Base-by-base conservation (phyloP, 2,113 vertebrate species). In the Tinamus guttatus region DNA sequence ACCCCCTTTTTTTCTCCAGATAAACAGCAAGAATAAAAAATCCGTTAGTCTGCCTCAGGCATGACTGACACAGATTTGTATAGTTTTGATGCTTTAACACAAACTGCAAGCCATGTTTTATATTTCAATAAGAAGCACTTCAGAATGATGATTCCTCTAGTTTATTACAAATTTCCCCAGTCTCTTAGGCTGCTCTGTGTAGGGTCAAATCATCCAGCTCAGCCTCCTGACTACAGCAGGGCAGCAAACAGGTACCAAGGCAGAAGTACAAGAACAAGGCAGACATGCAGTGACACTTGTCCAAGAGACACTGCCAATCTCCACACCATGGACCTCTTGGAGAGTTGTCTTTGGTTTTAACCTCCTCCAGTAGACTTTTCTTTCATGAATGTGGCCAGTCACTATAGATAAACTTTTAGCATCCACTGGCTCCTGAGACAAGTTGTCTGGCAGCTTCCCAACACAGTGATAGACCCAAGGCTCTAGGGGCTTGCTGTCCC, bases 1-100 rank as follows among this genome's bases (percentile, higher is more conserved):
- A 49, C 49, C 12, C 5, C 1, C 3, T 2, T 2, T 1, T 9
- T 4, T 45, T 77, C 60, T 2, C 2, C 24, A 41, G 15, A 9
- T 15, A 3, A 81, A 24, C 13, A 88, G 9, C 1, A 84, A 67
- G 11, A 92, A 38, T 7, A 62, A 62, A 90, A 54, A 34, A 17
- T 12, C 34, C 1, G 87, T 89, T 64, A 7, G 14, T 85, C 34
- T 73, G 25, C 22, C 21, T 67, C 67, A 86, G 14, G 4, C 7
- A 34, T 32, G 38, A 85, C 15, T n/a, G 80, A 58, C 5, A 93
- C 63, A 82, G 62, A 7, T 69, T 52, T 51, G 71, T 14, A 52
- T 62, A 45, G 56, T 69, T 68, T 69, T 82, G 73, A 18, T 4
- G 36, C 8, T 89, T 86, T 54, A 14, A 64, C 67, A 65, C 7